Base-by-base conservation (phyloP, 2,888 invertebrate species). In the Lochmaea capreae region DNA sequence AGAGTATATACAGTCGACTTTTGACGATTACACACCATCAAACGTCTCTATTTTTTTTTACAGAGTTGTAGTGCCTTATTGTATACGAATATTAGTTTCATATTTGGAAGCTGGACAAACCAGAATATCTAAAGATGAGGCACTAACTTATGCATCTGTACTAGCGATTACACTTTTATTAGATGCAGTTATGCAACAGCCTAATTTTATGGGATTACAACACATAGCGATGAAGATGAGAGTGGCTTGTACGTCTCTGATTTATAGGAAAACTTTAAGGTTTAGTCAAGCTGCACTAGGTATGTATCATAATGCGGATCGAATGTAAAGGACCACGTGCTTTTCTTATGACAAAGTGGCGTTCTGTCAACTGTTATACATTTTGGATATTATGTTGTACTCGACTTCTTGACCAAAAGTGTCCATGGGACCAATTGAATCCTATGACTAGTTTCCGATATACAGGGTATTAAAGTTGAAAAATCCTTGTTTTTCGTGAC, bases 221-320 rank as follows among this genome's bases (percentile, higher is more conserved):
- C 94, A 95, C 83, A 91, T 94, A 86, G 95, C 96, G 67, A 94
- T 96, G 95, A 93, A 94, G 86, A 90, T 96, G 86, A 89, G 96
- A 14, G 91, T 97, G 0, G 94, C 95, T 0, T 93, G 94, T 83
- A 95, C 95, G 82, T 93, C 95, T 0, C 88, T 78, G 33, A 69
- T 78, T 22, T 80, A 75, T 68, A 90, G 95, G 84, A 97, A 97
- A 81, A 83, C 85, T 2, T 76, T 87, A 70, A 81, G 83, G 72
- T 78, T 87, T 75, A 86, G 84, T 76, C 89, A 89, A 81, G 87
- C 88, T n/a, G 90, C 93, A 18, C 16, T 79, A 26, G 89, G 89
- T 8, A 87, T 90, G 58, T n/a, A 39, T 52, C 11, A n/a, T 33
- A 33, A 33, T 33, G 26, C 4, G 26, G 26, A 33, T 33, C 3